phyloP scores from a whole-genome alignment of 2,113 vertebrate genomes.

The Istiophorus platypterus region DNA sequence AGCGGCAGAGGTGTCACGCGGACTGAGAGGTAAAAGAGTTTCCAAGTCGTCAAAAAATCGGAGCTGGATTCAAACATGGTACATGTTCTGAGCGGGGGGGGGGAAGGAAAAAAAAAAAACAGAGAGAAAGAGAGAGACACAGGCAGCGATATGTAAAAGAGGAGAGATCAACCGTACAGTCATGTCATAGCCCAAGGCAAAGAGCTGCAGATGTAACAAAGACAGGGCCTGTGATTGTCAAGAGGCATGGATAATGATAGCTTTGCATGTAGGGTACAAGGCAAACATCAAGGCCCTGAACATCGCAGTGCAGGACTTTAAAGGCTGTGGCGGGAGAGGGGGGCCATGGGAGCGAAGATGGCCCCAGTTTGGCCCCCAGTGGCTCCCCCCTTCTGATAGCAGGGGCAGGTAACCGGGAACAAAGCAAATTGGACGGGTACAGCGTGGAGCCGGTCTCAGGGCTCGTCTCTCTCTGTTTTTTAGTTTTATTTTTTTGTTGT shows the following conservation, averaged over 20 bases:
- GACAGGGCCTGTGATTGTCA: slow-evolving; percentile 82
- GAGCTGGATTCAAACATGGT: slow-evolving; percentile 57
- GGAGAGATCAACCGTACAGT: slow-evolving; percentile 85
- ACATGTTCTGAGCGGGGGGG: slow-evolving; percentile 43
- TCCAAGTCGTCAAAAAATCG: slow-evolving; percentile 66
- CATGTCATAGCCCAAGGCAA: slow-evolving; percentile 83
- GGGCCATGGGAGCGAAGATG: slow-evolving; percentile 70
- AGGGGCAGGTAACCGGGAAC: slow-evolving; percentile 80
- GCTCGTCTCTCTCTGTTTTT: slow-evolving; percentile 37
- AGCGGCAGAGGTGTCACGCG: slow-evolving; percentile 69
- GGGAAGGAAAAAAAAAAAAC: slow-evolving; percentile 56
- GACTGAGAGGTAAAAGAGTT: slow-evolving; percentile 70
- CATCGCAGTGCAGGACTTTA: slow-evolving; percentile 76
- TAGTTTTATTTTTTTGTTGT: slow-evolving; percentile 3
- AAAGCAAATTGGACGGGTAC: slow-evolving; percentile 76
- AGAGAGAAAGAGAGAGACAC: slow-evolving; percentile 59
- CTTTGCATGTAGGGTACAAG: slow-evolving; percentile 85
- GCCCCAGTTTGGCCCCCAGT: slow-evolving; percentile 75
- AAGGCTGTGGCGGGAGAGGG: slow-evolving; percentile 75
- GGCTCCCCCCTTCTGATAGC: slow-evolving; percentile 70
- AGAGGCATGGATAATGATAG: slow-evolving; percentile 88
- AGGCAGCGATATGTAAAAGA: slow-evolving; percentile 84
- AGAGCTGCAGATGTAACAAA: slow-evolving; percentile 85
- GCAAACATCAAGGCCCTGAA: slow-evolving; percentile 83
- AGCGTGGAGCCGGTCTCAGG: slow-evolving; percentile 52